These are phyloP conservation scores for Plecotus auritus DNA, from an alignment of 2,113 vertebrate genomes.

Conservation along the genomic window DNA sequence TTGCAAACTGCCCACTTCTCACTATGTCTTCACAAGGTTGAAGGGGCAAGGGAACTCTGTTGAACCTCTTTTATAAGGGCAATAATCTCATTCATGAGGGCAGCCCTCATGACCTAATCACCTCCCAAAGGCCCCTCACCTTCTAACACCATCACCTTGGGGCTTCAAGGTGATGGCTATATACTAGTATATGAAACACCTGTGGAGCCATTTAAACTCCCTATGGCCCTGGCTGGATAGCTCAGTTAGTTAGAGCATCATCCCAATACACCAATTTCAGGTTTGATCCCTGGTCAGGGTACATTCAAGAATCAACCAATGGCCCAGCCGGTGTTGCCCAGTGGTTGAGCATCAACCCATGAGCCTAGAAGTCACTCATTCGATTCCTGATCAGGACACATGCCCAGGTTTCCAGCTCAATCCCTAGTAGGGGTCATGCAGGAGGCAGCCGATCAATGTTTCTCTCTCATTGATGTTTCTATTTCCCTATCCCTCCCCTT, in stretches of 20 bases:
- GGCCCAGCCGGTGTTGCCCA: no score
- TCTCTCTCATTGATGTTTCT: no score
- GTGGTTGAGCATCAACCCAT: no score
- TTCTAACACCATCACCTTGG: background rate
- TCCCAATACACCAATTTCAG: background rate
- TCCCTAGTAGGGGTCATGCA: no score
- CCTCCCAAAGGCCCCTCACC: background rate
- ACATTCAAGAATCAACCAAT: background rate
- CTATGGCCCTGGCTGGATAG: background rate
- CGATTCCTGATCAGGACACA: no score
- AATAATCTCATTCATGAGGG: background rate
- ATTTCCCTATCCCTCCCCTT: no score
- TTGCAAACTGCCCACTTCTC: background rate
- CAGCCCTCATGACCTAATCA: background rate
- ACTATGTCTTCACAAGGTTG: background rate
- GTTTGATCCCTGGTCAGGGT: background rate
- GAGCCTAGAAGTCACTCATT: no score
- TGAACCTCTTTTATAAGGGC: background rate
- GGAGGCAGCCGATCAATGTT: no score
- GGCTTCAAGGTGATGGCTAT: background rate
- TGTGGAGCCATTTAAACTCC: background rate
- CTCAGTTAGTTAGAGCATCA: background rate
- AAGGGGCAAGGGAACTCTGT: background rate
- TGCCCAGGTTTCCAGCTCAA: no score
- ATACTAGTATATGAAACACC: background rate